phyloP scores from a whole-genome alignment of 2,113 vertebrate species.

The Hippocampus abdominalis region DNA sequence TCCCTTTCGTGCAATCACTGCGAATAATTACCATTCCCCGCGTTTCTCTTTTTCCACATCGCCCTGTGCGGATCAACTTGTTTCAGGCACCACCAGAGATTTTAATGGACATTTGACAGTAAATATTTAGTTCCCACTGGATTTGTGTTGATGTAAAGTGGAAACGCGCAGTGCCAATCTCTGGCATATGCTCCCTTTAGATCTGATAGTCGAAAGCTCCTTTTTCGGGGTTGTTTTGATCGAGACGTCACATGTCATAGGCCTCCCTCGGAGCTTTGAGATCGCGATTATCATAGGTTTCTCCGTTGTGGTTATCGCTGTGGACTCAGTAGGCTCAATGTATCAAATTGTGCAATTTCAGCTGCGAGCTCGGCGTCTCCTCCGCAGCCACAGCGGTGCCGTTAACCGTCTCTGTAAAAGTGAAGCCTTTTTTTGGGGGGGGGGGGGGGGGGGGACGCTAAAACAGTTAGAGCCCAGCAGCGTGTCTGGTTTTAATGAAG shows the following conservation, averaged over 20 bases:
- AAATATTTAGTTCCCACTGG: not conserved
- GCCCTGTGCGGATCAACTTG: not conserved
- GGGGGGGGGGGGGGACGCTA: too few species aligned
- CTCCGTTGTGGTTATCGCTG: not conserved
- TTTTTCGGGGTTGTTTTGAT: not conserved
- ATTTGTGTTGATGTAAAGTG: slow-evolving; percentile 7
- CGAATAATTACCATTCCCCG: not conserved
- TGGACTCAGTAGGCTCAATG: slow-evolving; percentile 3
- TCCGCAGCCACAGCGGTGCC: slow-evolving; percentile 1
- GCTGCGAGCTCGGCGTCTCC: not conserved
- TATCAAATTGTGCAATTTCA: slow-evolving; percentile 18
- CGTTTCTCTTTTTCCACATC: slow-evolving; percentile 5
- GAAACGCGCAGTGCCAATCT: slow-evolving; percentile 6
- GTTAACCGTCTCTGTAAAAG: slow-evolving; percentile 26
- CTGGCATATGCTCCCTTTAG: not conserved
- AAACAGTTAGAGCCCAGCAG: slow-evolving; percentile 28
- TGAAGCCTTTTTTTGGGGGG: slow-evolving; percentile 30
- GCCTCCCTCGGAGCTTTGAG: not conserved
- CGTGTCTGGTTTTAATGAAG: slow-evolving; percentile 71
- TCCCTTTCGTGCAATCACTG: slow-evolving; percentile 13
- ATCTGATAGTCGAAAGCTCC: not conserved
- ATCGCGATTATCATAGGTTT: not conserved
- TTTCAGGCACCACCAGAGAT: not conserved
- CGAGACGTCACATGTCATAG: not conserved
- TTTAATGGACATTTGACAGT: slow-evolving; percentile 1